Conservation (phyloP, 2,797 vertebrate genomes). For the Chanos chanos region DNA sequence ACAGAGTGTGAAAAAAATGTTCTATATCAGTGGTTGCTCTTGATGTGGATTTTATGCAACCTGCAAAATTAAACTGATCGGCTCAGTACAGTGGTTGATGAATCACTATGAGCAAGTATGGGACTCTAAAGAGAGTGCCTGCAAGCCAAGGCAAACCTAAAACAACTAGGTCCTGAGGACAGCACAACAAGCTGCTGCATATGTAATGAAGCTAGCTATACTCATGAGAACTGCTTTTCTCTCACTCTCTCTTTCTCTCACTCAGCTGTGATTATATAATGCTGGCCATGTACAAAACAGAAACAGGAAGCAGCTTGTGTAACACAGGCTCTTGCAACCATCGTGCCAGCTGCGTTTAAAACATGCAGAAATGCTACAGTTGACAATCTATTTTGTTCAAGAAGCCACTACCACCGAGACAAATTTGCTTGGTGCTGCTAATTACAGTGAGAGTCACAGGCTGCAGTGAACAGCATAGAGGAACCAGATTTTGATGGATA, state of each 20-base stretch:
- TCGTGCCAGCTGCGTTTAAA: slow-evolving; percentile 27
- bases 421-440: slow-evolving; percentile 8
- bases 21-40: no score
- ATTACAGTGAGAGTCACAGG: background rate
- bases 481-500: no score
- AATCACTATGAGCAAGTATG: slow-evolving; percentile 7
- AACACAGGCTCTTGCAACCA: slow-evolving; percentile 35
- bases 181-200: slow-evolving; percentile 31
- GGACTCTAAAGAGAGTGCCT: background rate
- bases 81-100: background rate
- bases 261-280: slow-evolving; percentile 47
- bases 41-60: background rate
- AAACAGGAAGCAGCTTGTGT: slow-evolving; percentile 47
- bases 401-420: slow-evolving; percentile 2
- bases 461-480: no score
- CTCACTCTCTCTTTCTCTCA: slow-evolving; percentile 1
- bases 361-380: slow-evolving; percentile 16
- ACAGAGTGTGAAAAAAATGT: no score
- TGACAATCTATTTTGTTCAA: slow-evolving; percentile 28
- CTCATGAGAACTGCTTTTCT: slow-evolving; percentile 4
- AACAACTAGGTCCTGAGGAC: slow-evolving; percentile 23
- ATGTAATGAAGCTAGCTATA: slow-evolving; percentile 32
- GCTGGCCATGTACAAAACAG: slow-evolving; percentile 35
- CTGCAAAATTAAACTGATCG: slow-evolving; percentile 5
- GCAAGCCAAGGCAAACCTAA: slow-evolving; percentile 33